Evolutionary conservation across 2,888 invertebrate genomes (phyloP).

Genomic region (Cerceris rybyensis): DNA sequence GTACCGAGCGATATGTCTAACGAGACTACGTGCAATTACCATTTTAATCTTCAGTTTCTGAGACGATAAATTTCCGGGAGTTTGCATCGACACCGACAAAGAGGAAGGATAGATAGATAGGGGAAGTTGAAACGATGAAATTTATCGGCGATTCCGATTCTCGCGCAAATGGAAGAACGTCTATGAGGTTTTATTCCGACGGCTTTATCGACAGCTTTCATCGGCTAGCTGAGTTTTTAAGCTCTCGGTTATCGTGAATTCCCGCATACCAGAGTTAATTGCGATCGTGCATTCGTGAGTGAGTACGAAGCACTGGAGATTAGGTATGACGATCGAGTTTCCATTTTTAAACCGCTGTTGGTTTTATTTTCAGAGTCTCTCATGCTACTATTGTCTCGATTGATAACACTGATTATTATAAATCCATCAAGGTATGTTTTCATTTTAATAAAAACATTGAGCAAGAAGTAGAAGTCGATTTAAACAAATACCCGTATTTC

Average conservation of each 20-base stretch:
- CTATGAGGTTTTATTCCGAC: not conserved
- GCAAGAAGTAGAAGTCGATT: no score
- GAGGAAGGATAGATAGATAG: constrained; percentile 4
- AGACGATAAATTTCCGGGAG: constrained; percentile 40
- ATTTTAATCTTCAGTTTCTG: constrained; percentile 49
- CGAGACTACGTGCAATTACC: constrained; percentile 48
- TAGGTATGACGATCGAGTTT: no score
- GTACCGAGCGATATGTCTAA: constrained; percentile 39
- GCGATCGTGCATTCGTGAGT: constrained; percentile 19
- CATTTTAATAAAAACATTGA: no score
- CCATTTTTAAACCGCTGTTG: no score
- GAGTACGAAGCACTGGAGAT: no score
- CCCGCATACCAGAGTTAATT: constrained; percentile 42
- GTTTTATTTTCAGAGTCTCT: no score
- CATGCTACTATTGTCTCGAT: no score
- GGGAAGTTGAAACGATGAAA: not conserved
- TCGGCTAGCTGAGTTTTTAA: constrained; percentile 19
- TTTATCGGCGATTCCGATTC: no score
- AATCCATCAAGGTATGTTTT: no score
- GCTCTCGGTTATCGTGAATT: constrained; percentile 27
- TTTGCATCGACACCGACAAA: constrained; percentile 53
- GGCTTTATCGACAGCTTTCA: constrained; percentile 43
- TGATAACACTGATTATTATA: no score
- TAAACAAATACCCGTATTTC: no score
- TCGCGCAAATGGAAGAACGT: constrained; percentile 47